These are phyloP conservation scores for Stylophora pistillata DNA, from an alignment of 64 coral and sea anemone genomes.

Conservation along the genomic window DNA sequence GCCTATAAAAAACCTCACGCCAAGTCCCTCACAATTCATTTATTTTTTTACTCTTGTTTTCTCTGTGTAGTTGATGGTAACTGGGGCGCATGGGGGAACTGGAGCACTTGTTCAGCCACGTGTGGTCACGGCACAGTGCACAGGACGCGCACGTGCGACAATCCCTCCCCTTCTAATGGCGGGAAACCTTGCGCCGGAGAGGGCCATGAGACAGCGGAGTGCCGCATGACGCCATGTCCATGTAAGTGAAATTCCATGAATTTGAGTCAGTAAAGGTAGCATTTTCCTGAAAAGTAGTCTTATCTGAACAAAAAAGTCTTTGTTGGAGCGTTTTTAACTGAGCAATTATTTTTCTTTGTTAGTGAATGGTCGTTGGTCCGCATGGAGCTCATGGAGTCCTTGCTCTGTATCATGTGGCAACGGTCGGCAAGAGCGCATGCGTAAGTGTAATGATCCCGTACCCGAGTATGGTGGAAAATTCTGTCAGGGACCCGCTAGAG, in stretches of 20 bases:
- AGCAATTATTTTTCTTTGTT: not conserved
- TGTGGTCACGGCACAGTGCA: constrained; percentile 85
- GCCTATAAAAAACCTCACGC: too few relatives aligned
- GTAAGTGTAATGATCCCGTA: constrained; percentile 72
- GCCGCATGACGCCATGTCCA: constrained; percentile 70
- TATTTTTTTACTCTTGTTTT: not conserved
- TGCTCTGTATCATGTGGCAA: constrained; percentile 97
- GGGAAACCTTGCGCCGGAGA: constrained; percentile 86
- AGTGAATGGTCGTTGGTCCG: constrained; percentile 85
- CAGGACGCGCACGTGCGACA: constrained; percentile 76
- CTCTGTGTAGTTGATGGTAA: constrained; percentile 78
- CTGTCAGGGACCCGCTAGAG: constrained; percentile 87
- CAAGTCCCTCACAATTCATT: not conserved
- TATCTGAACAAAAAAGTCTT: too few relatives aligned
- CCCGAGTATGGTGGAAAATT: constrained; percentile 91
- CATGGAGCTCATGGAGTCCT: constrained; percentile 88
- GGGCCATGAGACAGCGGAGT: constrained; percentile 80
- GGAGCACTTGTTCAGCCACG: constrained; percentile 79
- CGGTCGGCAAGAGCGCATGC: constrained; percentile 78
- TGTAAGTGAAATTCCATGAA: constrained; percentile 17
- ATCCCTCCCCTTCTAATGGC: constrained; percentile 69
- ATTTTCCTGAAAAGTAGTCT: not conserved
- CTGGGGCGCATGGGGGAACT: constrained; percentile 88
- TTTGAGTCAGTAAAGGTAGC: not conserved
- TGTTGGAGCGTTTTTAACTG: not conserved